phyloP scores from a whole-genome alignment of 2,113 vertebrate genomes.

The Gnathochromis pfefferi region DNA sequence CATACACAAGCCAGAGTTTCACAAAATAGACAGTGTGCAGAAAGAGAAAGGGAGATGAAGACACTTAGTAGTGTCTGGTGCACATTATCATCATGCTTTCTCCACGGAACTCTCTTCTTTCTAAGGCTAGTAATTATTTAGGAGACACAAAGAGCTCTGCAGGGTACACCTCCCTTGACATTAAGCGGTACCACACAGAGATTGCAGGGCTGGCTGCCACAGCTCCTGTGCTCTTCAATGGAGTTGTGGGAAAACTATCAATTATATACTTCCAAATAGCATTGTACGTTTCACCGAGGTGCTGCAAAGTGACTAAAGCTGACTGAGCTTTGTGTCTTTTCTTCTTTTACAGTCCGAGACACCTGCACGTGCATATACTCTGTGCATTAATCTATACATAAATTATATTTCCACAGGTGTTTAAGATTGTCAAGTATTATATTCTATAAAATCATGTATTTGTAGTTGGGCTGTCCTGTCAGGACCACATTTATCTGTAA shows the following conservation, averaged over 20 bases:
- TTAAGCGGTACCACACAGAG: conserved; percentile 15
- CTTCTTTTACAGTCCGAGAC: background rate
- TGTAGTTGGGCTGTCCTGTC: background rate
- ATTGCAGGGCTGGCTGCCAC: background rate
- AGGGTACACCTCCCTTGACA: conserved; percentile 28
- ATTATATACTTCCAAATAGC: background rate
- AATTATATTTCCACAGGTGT: background rate
- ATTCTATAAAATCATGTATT: background rate
- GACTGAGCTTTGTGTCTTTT: background rate
- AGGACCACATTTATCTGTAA: background rate
- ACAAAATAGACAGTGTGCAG: background rate
- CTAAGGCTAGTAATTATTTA: conserved; percentile 54
- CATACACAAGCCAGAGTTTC: conserved; percentile 29
- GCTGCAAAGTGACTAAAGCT: background rate
- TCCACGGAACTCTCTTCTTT: conserved; percentile 13
- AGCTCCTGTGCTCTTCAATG: background rate
- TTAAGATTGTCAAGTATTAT: background rate
- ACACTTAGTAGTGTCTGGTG: conserved; percentile 17
- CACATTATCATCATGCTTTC: conserved; percentile 20
- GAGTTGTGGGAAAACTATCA: background rate
- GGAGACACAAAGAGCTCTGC: conserved; percentile 46
- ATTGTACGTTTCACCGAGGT: background rate
- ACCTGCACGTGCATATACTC: background rate
- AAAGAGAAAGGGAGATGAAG: background rate
- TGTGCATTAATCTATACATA: background rate